Evolutionary conservation across 2,113 vertebrate species (phyloP).

Genomic region (Colistium nudipinnis): DNA sequence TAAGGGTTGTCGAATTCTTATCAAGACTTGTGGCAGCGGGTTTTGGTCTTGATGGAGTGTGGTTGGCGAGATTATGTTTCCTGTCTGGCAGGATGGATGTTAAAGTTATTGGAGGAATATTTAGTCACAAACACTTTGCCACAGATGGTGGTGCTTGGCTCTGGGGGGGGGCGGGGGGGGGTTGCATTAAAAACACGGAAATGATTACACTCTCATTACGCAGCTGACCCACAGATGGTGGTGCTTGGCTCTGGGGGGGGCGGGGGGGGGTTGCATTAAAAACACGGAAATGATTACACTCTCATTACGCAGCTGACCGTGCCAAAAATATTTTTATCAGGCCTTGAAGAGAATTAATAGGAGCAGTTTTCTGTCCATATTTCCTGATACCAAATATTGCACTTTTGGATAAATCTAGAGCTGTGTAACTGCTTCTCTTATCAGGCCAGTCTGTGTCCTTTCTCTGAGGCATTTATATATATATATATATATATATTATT

Average conservation of each 20-base stretch:
- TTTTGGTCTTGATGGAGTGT: slow-evolving; percentile 22
- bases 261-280: slow-evolving; percentile 31
- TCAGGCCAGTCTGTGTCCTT: neutral
- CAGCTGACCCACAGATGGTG: slow-evolving; percentile 38
- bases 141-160: slow-evolving; percentile 33
- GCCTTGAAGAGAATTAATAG: slow-evolving; percentile 2
- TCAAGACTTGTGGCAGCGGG: neutral
- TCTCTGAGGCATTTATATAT: neutral
- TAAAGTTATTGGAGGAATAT: slow-evolving; percentile 44
- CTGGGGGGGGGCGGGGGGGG: slow-evolving; percentile 13
- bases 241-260: slow-evolving; percentile 13
- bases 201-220: slow-evolving; percentile 37
- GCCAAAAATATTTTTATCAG: slow-evolving; percentile 42
- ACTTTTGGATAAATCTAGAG: neutral
- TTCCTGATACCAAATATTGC: neutral
- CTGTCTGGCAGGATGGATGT: slow-evolving; percentile 34
- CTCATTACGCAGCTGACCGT: slow-evolving; percentile 26
- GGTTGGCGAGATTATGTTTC: slow-evolving; percentile 40
- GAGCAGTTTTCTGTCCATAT: slow-evolving; percentile 5
- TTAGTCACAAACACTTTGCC: slow-evolving; percentile 34
- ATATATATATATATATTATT: neutral
- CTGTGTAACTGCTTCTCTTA: neutral
- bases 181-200: slow-evolving; percentile 43
- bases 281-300: slow-evolving; percentile 46
- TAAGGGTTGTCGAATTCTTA: neutral